phyloP scores from a whole-genome alignment of 2,888 invertebrate genomes.

The Quadroppia sp. region DNA sequence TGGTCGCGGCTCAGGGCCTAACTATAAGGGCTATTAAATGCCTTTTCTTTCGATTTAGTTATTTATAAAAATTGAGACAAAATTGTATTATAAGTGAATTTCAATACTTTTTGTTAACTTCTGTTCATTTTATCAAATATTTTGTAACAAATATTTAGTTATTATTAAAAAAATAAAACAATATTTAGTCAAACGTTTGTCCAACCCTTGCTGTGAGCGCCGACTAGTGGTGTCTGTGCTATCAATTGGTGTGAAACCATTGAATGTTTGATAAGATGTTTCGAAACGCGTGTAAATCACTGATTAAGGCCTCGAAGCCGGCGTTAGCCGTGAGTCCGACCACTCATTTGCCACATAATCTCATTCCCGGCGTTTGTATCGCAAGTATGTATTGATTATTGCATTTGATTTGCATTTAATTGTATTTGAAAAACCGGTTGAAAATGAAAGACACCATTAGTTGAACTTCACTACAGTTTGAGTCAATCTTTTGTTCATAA shows the following conservation, averaged over 20 bases:
- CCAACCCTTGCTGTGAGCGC: no score
- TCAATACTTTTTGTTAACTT: no score
- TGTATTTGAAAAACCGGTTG: neutral
- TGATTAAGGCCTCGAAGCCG: constrained; percentile 44
- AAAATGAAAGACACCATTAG: neutral
- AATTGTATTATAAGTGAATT: no score
- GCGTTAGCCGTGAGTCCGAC: neutral
- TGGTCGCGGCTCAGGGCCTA: neutral
- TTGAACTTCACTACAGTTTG: neutral
- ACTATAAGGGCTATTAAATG: neutral
- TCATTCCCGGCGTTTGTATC: constrained; percentile 33
- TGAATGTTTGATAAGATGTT: constrained; percentile 46
- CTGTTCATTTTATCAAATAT: no score
- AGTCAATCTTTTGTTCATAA: neutral
- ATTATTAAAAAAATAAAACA: no score
- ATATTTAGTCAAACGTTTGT: no score
- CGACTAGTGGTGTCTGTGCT: no score
- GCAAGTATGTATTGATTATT: constrained; percentile 11
- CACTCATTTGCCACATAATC: constrained; percentile 36
- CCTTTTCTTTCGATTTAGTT: neutral
- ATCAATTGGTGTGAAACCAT: neutral
- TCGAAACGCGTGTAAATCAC: constrained; percentile 44
- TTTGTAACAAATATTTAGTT: no score
- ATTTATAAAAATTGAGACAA: no score
- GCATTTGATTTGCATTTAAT: neutral